Conservation (phyloP, 2,888 invertebrate genomes). For the Nomada flava region DNA sequence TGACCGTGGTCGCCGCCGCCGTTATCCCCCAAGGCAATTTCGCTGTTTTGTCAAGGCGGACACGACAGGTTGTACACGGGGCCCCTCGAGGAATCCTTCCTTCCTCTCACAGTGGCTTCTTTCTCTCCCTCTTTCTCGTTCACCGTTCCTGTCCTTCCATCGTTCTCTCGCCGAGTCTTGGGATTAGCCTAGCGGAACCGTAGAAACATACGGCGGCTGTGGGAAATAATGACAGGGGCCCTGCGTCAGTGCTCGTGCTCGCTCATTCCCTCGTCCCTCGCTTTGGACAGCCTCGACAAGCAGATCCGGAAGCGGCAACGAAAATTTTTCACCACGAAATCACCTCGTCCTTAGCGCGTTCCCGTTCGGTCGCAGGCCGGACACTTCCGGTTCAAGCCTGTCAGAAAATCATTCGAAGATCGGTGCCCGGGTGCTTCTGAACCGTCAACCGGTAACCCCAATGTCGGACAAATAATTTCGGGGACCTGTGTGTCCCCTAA, state of each 20-base stretch:
- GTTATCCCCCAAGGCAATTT: conserved; percentile 73
- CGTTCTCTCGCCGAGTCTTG: conserved; percentile 55
- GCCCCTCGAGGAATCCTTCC: conserved; percentile 75
- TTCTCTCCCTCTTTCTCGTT: conserved; percentile 32
- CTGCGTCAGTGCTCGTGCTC: conserved; percentile 55
- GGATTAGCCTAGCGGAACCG: conserved; percentile 77
- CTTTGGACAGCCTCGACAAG: conserved; percentile 60
- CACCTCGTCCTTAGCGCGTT: conserved; percentile 57
- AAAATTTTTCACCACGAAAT: conserved; percentile 75
- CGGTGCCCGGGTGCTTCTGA: conserved; percentile 52
- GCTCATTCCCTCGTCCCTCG: conserved; percentile 48
- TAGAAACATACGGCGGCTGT: conserved; percentile 83
- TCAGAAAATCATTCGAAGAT: conserved; percentile 50
- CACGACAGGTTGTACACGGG: conserved; percentile 81
- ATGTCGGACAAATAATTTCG: conserved; percentile 56
- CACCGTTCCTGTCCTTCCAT: conserved; percentile 31
- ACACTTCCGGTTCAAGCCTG: conserved; percentile 59
- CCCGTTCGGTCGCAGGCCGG: conserved; percentile 44
- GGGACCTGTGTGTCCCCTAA: conserved; percentile 47
- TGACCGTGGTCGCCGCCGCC: conserved; percentile 56
- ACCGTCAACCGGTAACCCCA: conserved; percentile 67
- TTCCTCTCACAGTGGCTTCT: conserved; percentile 59
- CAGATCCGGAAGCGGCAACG: conserved; percentile 74
- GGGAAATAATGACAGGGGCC: conserved; percentile 82
- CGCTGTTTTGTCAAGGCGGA: conserved; percentile 75